Conservation (phyloP, 2,113 vertebrate genomes). For the Cebidichthys violaceus region DNA sequence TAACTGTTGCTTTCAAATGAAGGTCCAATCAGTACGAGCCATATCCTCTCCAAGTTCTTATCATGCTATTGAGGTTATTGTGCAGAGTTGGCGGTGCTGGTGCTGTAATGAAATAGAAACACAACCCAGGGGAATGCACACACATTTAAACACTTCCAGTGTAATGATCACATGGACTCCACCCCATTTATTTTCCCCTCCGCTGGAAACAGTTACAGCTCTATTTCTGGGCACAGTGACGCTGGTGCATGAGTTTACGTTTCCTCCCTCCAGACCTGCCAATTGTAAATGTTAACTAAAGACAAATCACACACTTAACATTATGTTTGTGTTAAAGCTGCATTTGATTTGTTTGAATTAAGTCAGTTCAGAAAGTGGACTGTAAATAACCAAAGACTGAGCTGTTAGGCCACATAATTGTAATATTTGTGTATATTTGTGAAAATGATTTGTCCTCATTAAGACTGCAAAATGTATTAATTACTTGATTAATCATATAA, state of each 20-base stretch:
- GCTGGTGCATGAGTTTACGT: slow-evolving; percentile 37
- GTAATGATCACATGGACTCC: slow-evolving; percentile 60
- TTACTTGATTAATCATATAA: not conserved
- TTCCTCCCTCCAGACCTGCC: slow-evolving; percentile 12
- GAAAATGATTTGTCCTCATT: not conserved
- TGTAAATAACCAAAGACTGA: slow-evolving; percentile 8
- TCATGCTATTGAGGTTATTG: slow-evolving; percentile 58
- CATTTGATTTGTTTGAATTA: not conserved
- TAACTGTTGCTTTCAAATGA: slow-evolving; percentile 43
- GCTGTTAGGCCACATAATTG: not conserved
- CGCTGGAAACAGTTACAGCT: slow-evolving; percentile 58
- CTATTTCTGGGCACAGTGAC: slow-evolving; percentile 48
- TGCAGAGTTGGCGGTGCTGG: slow-evolving; percentile 32
- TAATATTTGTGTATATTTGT: not conserved
- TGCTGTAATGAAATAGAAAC: slow-evolving; percentile 64
- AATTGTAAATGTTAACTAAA: slow-evolving; percentile 36
- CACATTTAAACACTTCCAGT: slow-evolving; percentile 55
- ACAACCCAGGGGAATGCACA: slow-evolving; percentile 49
- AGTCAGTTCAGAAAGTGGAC: not conserved
- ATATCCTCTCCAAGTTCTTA: slow-evolving; percentile 48
- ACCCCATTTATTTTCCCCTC: slow-evolving; percentile 58
- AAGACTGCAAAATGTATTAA: not conserved
- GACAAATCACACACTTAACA: slow-evolving; percentile 29
- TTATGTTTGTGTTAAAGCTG: slow-evolving; percentile 10
- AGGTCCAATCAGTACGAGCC: slow-evolving; percentile 6